Percentiles rank a stretch among this genome's conserved stretches.
phyloP scores from a whole-genome alignment of 2,797 vertebrate genomes.

The Vireo griseus region DNA sequence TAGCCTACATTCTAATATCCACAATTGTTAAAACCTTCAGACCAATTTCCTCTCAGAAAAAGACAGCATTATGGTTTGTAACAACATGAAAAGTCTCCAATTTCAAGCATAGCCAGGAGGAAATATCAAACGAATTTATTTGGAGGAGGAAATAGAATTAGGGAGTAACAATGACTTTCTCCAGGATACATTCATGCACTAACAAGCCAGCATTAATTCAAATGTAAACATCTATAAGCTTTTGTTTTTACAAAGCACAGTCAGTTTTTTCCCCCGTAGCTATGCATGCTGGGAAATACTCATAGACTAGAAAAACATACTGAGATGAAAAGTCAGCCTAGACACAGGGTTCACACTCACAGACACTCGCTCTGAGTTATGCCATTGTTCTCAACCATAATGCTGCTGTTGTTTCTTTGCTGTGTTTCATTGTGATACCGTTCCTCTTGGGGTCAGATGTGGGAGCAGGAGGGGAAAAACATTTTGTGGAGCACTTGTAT shows the following conservation, averaged over 20 bases:
- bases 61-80: constrained; percentile 1
- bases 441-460: not conserved
- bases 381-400: not conserved
- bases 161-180: constrained; percentile 30
- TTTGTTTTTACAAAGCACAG: constrained; percentile 9
- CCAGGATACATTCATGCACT: constrained; percentile 14
- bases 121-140: constrained; percentile 37
- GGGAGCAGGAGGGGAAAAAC: not conserved
- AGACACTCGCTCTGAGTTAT: not conserved
- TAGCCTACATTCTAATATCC: constrained; percentile 13
- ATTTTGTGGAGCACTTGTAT: not conserved
- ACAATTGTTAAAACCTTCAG: constrained; percentile 33
- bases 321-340: not conserved
- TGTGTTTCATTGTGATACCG: not conserved
- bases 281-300: not conserved
- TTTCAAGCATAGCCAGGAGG: constrained; percentile 39
- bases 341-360: not conserved
- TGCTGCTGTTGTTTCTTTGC: not conserved
- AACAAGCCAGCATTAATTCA: constrained; percentile 38
- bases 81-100: constrained; percentile 26
- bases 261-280: not conserved
- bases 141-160: constrained; percentile 47
- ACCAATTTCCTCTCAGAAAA: constrained; percentile 25
- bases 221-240: constrained; percentile 28
- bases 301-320: not conserved